Percentiles rank a stretch among this genome's conserved stretches.
Evolutionary conservation across 64 coral and sea anemone genomes (phyloP).

Genomic region (Catalaphyllia jardinei): DNA sequence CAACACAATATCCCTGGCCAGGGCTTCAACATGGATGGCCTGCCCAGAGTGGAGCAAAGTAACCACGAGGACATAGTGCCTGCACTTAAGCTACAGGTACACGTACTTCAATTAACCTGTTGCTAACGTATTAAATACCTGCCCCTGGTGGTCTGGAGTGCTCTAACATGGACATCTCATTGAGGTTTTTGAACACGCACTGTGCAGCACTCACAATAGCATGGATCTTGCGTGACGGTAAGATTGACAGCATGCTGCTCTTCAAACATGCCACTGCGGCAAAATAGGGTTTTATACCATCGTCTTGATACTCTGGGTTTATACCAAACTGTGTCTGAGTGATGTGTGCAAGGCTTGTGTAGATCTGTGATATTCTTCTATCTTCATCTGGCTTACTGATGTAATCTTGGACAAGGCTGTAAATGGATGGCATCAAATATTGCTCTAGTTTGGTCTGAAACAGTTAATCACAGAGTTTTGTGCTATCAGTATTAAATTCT

Average conservation of each 20-base stretch:
- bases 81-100: too few species aligned
- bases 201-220: slow-evolving; percentile 79
- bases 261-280: slow-evolving; percentile 74
- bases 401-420: slow-evolving; percentile 58
- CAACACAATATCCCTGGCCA: too few species aligned
- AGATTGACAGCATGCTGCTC: slow-evolving; percentile 55
- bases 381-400: slow-evolving; percentile 75
- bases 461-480: too few species aligned
- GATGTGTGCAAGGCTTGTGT: slow-evolving; percentile 48
- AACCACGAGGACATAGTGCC: too few species aligned
- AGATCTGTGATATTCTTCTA: slow-evolving; percentile 49
- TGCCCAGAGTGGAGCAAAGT: too few species aligned
- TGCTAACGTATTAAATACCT: slow-evolving; percentile 34
- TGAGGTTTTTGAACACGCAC: slow-evolving; percentile 76
- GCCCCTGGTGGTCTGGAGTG: slow-evolving; percentile 66
- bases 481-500: too few species aligned
- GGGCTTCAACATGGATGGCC: too few species aligned
- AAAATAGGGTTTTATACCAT: slow-evolving; percentile 58
- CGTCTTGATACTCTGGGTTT: slow-evolving; percentile 65
- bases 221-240: slow-evolving; percentile 75
- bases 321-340: slow-evolving; percentile 76
- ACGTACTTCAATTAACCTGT: background rate
- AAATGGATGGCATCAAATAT: slow-evolving; percentile 71
- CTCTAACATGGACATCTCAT: slow-evolving; percentile 62
- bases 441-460: slow-evolving; percentile 77